phyloP scores from a whole-genome alignment of 2,113 vertebrate species.

The Apteryx owenii region DNA sequence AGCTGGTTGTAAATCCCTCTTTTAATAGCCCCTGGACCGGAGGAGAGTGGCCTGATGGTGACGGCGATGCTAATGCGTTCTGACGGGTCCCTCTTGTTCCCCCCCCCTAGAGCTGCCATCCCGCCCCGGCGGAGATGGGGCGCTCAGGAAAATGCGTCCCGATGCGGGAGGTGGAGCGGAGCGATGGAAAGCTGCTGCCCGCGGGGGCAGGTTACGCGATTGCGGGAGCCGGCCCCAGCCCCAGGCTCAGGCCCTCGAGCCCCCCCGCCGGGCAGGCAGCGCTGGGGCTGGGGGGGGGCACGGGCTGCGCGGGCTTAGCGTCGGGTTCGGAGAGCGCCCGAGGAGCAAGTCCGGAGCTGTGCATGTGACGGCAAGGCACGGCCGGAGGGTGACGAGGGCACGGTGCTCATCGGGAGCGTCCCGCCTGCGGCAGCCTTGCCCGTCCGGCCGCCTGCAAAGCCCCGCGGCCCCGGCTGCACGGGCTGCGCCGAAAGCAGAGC shows the following conservation, averaged over 20 bases:
- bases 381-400: not conserved
- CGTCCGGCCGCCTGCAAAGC: too few relatives aligned
- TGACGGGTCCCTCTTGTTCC: not conserved
- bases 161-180: not conserved
- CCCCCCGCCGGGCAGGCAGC: too few relatives aligned
- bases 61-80: not conserved
- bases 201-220: not conserved
- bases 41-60: not conserved
- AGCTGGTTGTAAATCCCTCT: not conserved
- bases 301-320: too few relatives aligned
- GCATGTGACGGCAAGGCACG: not conserved
- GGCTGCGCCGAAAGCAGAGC: not conserved
- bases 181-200: not conserved
- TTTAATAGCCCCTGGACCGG: not conserved
- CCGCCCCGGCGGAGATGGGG: rapidly evolving
- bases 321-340: too few relatives aligned
- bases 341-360: not conserved
- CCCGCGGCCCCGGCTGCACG: too few relatives aligned
- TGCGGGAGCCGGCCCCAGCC: not conserved
- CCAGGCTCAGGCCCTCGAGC: not conserved
- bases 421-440: too few relatives aligned
- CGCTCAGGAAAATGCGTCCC: not conserved
- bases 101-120: not conserved
- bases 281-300: too few relatives aligned
- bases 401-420: not conserved